phyloP scores from a whole-genome alignment of 2,113 vertebrate genomes.

The Proterorhinus semilunaris region DNA sequence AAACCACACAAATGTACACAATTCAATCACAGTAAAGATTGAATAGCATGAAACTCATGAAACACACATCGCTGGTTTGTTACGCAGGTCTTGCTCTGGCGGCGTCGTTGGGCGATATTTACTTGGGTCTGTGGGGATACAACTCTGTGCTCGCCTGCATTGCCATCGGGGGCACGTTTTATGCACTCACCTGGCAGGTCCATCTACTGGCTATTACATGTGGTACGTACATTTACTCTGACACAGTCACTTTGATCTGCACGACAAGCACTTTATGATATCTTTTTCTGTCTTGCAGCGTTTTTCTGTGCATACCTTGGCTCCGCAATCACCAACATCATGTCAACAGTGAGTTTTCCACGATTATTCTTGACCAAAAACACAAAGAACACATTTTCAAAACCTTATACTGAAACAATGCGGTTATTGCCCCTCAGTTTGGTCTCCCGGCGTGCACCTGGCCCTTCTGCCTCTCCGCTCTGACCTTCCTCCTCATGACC shows the following conservation, averaged over 20 bases:
- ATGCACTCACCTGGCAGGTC: conserved; percentile 94
- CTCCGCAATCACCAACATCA: conserved; percentile 81
- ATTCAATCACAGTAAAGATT: neutral
- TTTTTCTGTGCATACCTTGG: conserved; percentile 89
- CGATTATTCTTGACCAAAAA: neutral
- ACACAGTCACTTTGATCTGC: neutral
- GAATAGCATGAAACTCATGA: neutral
- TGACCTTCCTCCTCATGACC: conserved; percentile 88
- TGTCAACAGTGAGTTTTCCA: conserved; percentile 81
- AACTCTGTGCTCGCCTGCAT: conserved; percentile 91
- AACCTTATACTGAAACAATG: neutral
- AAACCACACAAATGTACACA: neutral
- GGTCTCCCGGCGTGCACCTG: conserved; percentile 91
- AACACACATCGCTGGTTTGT: neutral
- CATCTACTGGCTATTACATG: conserved; percentile 87
- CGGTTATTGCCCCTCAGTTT: conserved; percentile 74
- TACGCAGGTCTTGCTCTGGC: conserved; percentile 86
- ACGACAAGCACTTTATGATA: neutral
- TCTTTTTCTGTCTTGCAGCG: conserved; percentile 35
- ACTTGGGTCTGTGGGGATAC: conserved; percentile 91
- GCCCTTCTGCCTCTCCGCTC: conserved; percentile 92
- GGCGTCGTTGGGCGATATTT: conserved; percentile 85
- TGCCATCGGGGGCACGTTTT: conserved; percentile 92
- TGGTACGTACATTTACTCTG: conserved; percentile 73
- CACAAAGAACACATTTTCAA: neutral